A percentile compares a stretch with the other conserved stretches of the same genome.
Evolutionary conservation across 2,113 vertebrate species (phyloP).

Genomic region (Petromus typicus): DNA sequence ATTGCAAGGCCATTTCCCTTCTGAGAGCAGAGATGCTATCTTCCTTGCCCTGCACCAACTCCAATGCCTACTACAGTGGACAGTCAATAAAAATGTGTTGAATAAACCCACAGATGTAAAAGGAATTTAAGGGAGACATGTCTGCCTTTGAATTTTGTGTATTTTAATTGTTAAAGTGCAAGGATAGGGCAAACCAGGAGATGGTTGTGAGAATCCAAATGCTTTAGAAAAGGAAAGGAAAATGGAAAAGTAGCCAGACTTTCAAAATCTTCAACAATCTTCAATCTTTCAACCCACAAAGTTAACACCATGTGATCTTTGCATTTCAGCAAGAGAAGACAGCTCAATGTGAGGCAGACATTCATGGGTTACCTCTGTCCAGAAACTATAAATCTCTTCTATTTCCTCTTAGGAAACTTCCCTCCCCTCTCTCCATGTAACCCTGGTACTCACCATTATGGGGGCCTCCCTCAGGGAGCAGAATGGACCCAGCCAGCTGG

Average conservation of each 20-base stretch:
- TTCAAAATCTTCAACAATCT: neutral
- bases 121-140: neutral
- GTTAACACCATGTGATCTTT: neutral
- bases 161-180: constrained; percentile 32
- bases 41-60: neutral
- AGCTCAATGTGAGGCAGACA: neutral
- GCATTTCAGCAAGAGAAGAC: constrained; percentile 21
- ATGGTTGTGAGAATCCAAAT: neutral
- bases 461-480: neutral
- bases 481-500: neutral
- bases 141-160: neutral
- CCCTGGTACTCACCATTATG: neutral
- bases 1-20: neutral
- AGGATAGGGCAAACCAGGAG: neutral
- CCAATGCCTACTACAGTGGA: neutral
- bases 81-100: neutral
- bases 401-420: neutral
- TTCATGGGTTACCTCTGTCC: neutral
- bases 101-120: neutral
- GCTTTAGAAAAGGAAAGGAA: neutral
- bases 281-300: neutral
- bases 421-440: neutral
- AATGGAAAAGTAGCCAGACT: neutral
- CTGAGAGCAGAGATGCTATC: neutral
- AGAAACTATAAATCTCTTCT: neutral